Conservation (phyloP, 2,888 invertebrate species). For the Clistopyga incitator region DNA sequence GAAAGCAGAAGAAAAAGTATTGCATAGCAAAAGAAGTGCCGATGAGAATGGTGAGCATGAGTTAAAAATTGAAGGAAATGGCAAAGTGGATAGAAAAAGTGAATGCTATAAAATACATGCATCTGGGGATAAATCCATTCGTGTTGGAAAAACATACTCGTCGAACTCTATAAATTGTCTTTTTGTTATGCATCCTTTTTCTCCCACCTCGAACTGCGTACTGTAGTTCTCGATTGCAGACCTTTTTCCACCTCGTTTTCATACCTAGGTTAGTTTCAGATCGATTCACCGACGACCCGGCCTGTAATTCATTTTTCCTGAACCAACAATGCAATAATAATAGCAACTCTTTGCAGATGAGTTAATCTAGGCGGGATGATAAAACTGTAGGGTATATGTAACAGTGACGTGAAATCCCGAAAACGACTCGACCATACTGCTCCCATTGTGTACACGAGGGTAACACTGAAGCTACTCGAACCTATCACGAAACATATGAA, state of each 20-base stretch:
- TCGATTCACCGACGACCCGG: constrained; percentile 13
- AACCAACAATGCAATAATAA: constrained; percentile 38
- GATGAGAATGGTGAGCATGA: constrained; percentile 66
- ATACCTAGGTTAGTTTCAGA: constrained; percentile 29
- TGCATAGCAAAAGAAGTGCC: constrained; percentile 65
- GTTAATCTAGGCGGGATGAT: background rate
- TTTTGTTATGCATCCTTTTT: constrained; percentile 16
- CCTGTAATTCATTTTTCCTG: constrained; percentile 45
- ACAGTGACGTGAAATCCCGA: background rate
- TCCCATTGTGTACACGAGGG: background rate
- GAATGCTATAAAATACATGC: constrained; percentile 4
- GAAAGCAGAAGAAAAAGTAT: constrained; percentile 13
- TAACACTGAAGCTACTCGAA: background rate
- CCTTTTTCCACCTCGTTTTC: constrained; percentile 38
- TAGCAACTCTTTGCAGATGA: background rate
- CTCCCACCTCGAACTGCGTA: background rate
- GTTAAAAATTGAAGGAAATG: constrained; percentile 67
- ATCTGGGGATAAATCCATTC: constrained; percentile 1
- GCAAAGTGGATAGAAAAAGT: constrained; percentile 47
- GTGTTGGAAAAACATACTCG: constrained; percentile 39
- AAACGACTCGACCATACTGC: background rate
- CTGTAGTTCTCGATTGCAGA: constrained; percentile 27
- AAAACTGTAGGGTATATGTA: background rate
- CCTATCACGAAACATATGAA: constrained; percentile 29
- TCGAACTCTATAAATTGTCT: constrained; percentile 10